Conservation (phyloP, 2,797 vertebrate genomes). For the Martes flavigula region DNA sequence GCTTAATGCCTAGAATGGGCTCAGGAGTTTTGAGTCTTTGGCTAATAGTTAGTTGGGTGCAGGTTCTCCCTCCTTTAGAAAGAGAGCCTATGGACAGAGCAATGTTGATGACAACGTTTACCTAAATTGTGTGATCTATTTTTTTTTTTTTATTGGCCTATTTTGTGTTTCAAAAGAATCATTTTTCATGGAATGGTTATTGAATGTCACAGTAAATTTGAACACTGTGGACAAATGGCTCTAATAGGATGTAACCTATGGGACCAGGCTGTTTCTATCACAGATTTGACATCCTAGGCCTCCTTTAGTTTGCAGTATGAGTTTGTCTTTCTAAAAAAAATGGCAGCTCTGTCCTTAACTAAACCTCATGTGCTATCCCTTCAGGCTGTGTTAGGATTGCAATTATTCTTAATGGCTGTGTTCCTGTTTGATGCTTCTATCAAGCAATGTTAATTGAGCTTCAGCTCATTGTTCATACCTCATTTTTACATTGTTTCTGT, state of each 20-base stretch:
- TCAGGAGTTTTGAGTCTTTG: neutral
- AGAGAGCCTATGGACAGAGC: neutral
- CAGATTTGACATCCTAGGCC: neutral
- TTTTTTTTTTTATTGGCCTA: neutral
- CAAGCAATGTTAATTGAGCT: neutral
- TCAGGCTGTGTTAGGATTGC: neutral
- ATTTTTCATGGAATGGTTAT: neutral
- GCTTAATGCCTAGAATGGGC: neutral
- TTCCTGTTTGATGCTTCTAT: slow-evolving; percentile 36
- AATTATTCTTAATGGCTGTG: slow-evolving; percentile 36
- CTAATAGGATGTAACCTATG: neutral
- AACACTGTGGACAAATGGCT: neutral
- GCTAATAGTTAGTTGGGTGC: neutral
- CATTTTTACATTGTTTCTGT: slow-evolving; percentile 28
- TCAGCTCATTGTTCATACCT: neutral
- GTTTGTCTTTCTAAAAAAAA: neutral
- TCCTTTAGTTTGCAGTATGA: neutral
- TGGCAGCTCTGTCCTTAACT: neutral
- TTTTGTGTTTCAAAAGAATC: neutral
- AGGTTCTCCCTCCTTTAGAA: neutral
- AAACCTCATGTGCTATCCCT: neutral
- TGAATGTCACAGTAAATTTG: neutral
- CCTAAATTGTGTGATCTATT: neutral
- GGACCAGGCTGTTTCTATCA: neutral
- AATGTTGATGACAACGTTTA: neutral